Evolutionary conservation across 2,888 invertebrate species (phyloP), one percentile per base, ranked within the genome.

Genomic region (Drosophila ezoana): DNA sequence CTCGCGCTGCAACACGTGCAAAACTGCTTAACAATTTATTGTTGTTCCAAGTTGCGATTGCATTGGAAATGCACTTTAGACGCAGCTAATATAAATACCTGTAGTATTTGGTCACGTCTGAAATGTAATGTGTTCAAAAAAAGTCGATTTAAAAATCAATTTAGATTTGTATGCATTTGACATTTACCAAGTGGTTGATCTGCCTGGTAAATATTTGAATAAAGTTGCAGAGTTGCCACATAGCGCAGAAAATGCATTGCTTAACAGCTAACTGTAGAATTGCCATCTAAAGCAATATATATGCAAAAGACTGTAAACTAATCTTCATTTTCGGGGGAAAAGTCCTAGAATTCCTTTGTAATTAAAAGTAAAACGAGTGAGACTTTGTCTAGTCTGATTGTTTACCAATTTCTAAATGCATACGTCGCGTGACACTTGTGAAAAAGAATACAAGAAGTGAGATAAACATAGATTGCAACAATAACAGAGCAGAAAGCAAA

Each of bases 1-100:
- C 56, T 62, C 18, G 13, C 5, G 52, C 20, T 48, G 20, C 38
- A 54, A 73, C 81, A 77, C 81, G 81, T 81, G 81, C 64, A 63
- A 32, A 81, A 61, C 60, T 60, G 40, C 52, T 60, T 45, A 47
- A 60, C 49, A 61, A 60, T 72, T 66, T 33, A 13, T 65, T 52
- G 11, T 49, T 53, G 28, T 11, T 35, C 18, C 47, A 37, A 35
- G 38, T 38, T 44, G 33, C 28, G 33, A 59, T 47, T 48, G 33
- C 40, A 44, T 53, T 72, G 28, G 13, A 9, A 52, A 28, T 56
- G 47, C 37, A 35, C 37, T 41, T 41, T 43, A 40, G 35, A 5
- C n/a, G 13, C 8, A 16, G 8, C 14, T 49, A 3, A 20, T n/a
- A 33, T 3, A 23, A 28, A 13, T 33, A 20, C n/a, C 23, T 38